These are phyloP conservation scores for Monopis laevigella DNA, from an alignment of 2,888 invertebrate species.

Conservation along the genomic window DNA sequence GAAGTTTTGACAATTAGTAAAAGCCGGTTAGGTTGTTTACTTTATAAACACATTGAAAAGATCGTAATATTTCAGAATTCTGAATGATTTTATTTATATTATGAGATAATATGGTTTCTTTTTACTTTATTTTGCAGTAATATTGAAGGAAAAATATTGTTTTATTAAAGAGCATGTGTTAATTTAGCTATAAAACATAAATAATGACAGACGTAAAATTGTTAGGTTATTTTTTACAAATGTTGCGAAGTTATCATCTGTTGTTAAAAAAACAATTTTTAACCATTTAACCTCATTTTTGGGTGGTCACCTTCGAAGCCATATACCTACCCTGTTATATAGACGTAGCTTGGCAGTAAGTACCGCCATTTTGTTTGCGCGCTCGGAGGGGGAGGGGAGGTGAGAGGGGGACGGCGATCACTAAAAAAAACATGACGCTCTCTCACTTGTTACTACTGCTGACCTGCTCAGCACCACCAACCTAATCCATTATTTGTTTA, in stretches of 20 bases:
- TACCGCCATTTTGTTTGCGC: conserved; percentile 62
- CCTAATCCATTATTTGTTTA: conserved; percentile 34
- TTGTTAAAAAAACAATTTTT: no score
- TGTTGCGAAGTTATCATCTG: no score
- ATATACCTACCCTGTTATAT: conserved; percentile 27
- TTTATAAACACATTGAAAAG: background rate
- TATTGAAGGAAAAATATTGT: no score
- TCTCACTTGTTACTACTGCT: conserved; percentile 32
- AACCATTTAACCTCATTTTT: conserved; percentile 15
- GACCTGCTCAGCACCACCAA: conserved; percentile 28
- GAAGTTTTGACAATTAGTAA: conserved; percentile 1
- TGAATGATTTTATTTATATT: no score
- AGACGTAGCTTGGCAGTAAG: conserved; percentile 48
- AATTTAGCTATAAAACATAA: no score
- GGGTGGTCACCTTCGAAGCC: conserved; percentile 28
- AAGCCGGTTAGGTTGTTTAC: conserved; percentile 1
- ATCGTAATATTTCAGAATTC: no score
- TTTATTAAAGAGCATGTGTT: no score
- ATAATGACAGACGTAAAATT: no score
- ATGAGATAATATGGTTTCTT: no score
- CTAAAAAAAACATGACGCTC: conserved; percentile 43
- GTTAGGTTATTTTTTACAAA: no score
- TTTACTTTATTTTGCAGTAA: no score
- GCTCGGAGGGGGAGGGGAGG: conserved; percentile 39
- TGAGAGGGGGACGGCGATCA: conserved; percentile 28